Evolutionary conservation across 1,140 invertebrate species (phyloP).

Genomic region (Myzus persicae): DNA sequence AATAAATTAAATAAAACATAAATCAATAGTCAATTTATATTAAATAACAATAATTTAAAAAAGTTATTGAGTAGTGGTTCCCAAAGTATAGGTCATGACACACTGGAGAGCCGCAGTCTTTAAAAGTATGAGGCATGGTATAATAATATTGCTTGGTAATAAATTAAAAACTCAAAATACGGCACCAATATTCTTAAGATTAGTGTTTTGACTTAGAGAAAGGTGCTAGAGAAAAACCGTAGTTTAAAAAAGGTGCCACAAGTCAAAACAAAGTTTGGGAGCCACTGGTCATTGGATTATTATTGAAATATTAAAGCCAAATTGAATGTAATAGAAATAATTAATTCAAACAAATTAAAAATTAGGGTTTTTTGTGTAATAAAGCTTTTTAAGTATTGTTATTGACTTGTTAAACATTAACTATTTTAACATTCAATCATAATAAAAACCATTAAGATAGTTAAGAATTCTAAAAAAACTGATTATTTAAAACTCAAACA

Average conservation of each 20-base stretch:
- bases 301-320: not conserved
- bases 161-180: not conserved
- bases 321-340: not conserved
- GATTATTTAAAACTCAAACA: conserved; percentile 17
- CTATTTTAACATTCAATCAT: not conserved
- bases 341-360: not conserved
- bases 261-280: not conserved
- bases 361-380: not conserved
- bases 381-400: not conserved
- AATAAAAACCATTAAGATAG: conserved; percentile 1
- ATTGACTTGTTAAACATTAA: not conserved
- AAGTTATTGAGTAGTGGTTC: not conserved
- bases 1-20: not conserved
- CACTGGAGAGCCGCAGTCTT: not conserved
- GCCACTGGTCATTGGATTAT: not conserved
- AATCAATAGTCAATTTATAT: not conserved
- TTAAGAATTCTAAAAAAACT: not conserved
- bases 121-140: not conserved
- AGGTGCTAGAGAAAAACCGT: not conserved
- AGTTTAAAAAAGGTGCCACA: not conserved
- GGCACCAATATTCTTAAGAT: not conserved
- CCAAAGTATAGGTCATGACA: not conserved
- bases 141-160: not conserved
- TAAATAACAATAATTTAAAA: not conserved
- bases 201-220: not conserved